Evolutionary conservation across 2,113 vertebrate species (phyloP).

Genomic region (Nymphicus hollandicus): DNA sequence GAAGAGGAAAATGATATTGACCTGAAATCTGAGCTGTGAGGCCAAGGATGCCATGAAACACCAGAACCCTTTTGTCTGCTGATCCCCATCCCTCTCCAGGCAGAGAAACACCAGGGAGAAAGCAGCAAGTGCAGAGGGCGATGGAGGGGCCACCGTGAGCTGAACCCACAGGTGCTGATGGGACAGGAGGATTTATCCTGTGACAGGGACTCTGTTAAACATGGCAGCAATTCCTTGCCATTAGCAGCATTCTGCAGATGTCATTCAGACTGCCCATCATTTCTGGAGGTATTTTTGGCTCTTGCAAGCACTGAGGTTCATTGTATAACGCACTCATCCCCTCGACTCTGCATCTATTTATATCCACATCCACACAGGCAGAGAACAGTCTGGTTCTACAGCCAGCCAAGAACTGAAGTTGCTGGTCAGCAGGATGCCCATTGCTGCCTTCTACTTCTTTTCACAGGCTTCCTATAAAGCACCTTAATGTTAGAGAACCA

Average conservation of each 20-base stretch:
- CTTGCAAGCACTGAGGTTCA: background rate
- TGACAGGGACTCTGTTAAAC: background rate
- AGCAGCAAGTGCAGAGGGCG: rapidly evolving
- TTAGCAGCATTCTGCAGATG: background rate
- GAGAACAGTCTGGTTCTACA: background rate
- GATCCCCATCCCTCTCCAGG: background rate
- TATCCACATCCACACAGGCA: background rate
- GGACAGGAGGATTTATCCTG: background rate
- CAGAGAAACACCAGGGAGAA: rapidly evolving
- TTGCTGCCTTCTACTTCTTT: background rate
- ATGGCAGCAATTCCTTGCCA: background rate
- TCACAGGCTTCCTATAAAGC: background rate
- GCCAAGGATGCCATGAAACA: background rate
- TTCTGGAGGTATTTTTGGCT: slow-evolving; percentile 28
- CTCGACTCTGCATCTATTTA: background rate
- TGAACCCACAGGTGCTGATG: background rate
- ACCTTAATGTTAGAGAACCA: background rate
- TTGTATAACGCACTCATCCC: background rate
- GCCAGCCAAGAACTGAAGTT: background rate
- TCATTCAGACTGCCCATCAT: background rate
- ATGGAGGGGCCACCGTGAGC: background rate
- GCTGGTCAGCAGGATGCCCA: background rate
- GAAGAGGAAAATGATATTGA: slow-evolving; percentile 37
- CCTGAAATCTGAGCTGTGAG: background rate
- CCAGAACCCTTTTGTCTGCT: background rate